phyloP scores from a whole-genome alignment of 2,797 vertebrate genomes.

The Chaenodraco wilsoni region DNA sequence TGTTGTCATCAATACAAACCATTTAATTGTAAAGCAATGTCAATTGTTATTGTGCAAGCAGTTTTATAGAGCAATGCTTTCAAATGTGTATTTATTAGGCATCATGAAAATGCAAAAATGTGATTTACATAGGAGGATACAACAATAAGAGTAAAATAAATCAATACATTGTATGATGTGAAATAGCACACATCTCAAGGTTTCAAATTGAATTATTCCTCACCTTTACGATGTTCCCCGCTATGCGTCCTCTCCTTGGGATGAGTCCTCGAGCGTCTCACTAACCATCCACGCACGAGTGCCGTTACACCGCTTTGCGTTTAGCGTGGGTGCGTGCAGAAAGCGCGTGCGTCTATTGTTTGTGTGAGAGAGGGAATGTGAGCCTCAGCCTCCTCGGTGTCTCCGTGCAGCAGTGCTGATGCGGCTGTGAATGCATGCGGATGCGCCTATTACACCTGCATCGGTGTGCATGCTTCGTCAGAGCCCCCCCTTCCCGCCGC shows the following conservation, averaged over 20 bases:
- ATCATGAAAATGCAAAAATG: neutral
- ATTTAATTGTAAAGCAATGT: neutral
- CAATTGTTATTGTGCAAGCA: neutral
- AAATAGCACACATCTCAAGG: neutral
- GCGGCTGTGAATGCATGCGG: slow-evolving; percentile 10
- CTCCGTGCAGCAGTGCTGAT: slow-evolving; percentile 5
- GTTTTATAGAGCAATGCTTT: neutral
- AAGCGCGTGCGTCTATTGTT: slow-evolving; percentile 9
- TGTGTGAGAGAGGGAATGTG: slow-evolving; percentile 5
- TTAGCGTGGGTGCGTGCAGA: slow-evolving; percentile 25
- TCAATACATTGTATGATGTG: neutral
- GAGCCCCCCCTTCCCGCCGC: slow-evolving; percentile 19
- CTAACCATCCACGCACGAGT: slow-evolving; percentile 30
- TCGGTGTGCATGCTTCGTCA: slow-evolving; percentile 16
- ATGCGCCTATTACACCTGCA: slow-evolving; percentile 41
- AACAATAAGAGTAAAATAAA: neutral
- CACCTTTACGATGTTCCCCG: slow-evolving; percentile 37
- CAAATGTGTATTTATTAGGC: neutral
- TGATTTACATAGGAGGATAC: neutral
- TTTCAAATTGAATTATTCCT: slow-evolving; percentile 10
- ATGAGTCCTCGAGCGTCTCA: slow-evolving; percentile 29
- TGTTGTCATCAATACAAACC: neutral
- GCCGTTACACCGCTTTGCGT: neutral
- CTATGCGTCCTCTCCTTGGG: slow-evolving; percentile 12
- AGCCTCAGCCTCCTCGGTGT: slow-evolving; percentile 36